Conservation (phyloP, 2,113 vertebrate species). For the Chaetodon auriga region DNA sequence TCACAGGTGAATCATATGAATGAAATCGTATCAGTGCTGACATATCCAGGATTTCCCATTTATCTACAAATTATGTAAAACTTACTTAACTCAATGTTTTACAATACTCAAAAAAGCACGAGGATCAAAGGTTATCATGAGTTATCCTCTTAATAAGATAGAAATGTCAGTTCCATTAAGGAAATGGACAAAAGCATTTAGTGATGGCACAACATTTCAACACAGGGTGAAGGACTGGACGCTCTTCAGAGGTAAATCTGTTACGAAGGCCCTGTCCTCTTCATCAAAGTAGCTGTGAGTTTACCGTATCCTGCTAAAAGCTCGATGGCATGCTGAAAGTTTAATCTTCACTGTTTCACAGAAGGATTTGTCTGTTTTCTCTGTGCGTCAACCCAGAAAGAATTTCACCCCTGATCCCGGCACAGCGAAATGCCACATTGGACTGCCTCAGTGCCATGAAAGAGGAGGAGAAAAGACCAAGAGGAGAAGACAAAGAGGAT, state of each 20-base stretch:
- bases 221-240: too few species aligned
- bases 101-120: too few species aligned
- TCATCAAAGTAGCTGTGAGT: background rate
- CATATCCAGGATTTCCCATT: too few species aligned
- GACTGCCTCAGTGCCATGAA: constrained; percentile 7
- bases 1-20: too few species aligned
- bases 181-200: too few species aligned
- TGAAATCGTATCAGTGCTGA: too few species aligned
- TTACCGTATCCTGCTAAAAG: background rate
- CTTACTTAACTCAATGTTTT: too few species aligned
- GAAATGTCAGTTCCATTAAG: too few species aligned
- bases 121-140: too few species aligned
- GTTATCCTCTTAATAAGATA: too few species aligned
- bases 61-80: too few species aligned
- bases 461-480: constrained; percentile 4
- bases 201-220: too few species aligned
- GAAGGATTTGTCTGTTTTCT: constrained; percentile 23
- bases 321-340: background rate
- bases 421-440: constrained; percentile 53
- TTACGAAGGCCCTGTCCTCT: background rate
- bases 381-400: constrained; percentile 11
- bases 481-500: constrained; percentile 16
- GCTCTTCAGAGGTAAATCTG: background rate
- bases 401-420: constrained; percentile 18
- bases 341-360: constrained; percentile 2